Base-by-base conservation (phyloP, 1,140 invertebrate species). In the Coenobita brevimanus region DNA sequence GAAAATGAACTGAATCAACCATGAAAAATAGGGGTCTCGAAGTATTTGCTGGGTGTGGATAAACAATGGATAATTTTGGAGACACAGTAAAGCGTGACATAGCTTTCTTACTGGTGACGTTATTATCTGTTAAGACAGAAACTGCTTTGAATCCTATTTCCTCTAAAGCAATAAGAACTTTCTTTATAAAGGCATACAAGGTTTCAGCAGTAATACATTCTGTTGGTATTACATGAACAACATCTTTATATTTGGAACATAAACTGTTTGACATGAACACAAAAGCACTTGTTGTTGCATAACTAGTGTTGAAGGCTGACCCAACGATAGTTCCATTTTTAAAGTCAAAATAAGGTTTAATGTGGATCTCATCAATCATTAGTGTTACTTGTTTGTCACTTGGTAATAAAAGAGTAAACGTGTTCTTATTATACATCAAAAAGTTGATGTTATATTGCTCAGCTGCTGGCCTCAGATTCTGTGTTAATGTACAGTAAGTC, bases 301-400 rank as follows among this genome's bases (percentile, higher is more conserved):
- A 30, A 30, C 38, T 27, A 64, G 27, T 82, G 33, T 90, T 78
- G 83, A 82, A 88, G 79, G 89, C 80, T 57, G 33, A 6, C 1
- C 90, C 89, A 73, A 88, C 17, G 79, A 91, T 54, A 78, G 82
- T 89, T 24, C 90, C 88, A 17, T 90, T 87, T 78, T 83, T 91
- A 62, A 76, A 89, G 81, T 90, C 87, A 38, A 89, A 83, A 67
- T 41, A 80, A 27, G 88, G 82, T 62, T 90, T 91, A 21, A 89
- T 13, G 46, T 91, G 82, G 21, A 91, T 90, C 80, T 91, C 87
- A 82, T 91, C 84, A 27, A 91, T 54, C 89, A 89, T 89, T 79
- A 88, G 41, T 62, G 43, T 71, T n/a, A 84, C 88, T 62, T 6
- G 38, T 38, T 13, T 13, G 41, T 85, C 36, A 60, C 15, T 24